Percentiles rank a stretch among this genome's conserved stretches.
Conservation (phyloP, 2,888 invertebrate species). For the Toxonevra muliebris region DNA sequence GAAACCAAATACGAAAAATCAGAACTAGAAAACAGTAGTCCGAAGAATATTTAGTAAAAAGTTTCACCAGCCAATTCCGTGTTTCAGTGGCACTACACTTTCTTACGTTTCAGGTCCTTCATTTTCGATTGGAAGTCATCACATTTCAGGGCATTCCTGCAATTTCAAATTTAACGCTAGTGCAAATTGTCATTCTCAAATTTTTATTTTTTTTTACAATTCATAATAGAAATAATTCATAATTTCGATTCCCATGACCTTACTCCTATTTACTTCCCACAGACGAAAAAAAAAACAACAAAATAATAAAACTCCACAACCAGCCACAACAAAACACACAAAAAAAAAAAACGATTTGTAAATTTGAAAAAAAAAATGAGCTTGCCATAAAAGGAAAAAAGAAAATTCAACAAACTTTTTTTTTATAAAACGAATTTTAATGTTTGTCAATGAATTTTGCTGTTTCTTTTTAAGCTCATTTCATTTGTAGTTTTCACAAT, state of each 20-base stretch:
- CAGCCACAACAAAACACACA: slow-evolving; percentile 16
- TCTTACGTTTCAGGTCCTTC: background rate
- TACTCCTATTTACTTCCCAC: background rate
- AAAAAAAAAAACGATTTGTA: slow-evolving; percentile 49
- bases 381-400: slow-evolving; percentile 6
- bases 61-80: no score
- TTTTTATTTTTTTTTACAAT: background rate
- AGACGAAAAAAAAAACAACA: background rate
- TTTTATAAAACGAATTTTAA: background rate
- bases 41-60: no score
- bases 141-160: no score
- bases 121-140: no score
- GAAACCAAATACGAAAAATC: background rate
- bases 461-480: slow-evolving; percentile 43
- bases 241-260: background rate
- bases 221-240: background rate
- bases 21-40: no score
- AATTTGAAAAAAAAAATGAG: slow-evolving; percentile 50
- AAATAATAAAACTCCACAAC: background rate
- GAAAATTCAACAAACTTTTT: no score
- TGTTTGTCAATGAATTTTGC: background rate
- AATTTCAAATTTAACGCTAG: no score
- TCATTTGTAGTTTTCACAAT: slow-evolving; percentile 62
- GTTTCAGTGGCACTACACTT: background rate
- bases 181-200: no score